These are phyloP conservation scores for Ophiothrix spiculata DNA, from an alignment of 35 echinoderm and acorn worm species.

Conservation along the genomic window DNA sequence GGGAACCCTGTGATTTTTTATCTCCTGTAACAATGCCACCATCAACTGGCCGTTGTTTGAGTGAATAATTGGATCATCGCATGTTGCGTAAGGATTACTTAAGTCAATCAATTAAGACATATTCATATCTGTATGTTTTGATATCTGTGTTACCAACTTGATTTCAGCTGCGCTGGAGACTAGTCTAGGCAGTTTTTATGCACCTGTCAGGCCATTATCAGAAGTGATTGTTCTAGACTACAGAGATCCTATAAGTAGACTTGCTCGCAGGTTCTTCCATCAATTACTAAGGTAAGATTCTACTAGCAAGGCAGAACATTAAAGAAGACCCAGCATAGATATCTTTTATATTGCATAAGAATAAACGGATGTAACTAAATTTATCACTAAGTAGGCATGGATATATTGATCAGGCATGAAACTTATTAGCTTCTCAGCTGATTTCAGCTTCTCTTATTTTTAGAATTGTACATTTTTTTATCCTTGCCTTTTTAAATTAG, in stretches of 20 bases:
- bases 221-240: constrained; percentile 92
- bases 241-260: constrained; percentile 80
- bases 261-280: constrained; percentile 94
- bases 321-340: no score
- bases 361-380: no score
- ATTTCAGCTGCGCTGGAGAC: constrained; percentile 78
- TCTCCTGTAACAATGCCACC: not conserved
- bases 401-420: no score
- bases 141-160: not conserved
- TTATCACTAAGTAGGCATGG: no score
- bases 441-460: no score
- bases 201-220: constrained; percentile 81
- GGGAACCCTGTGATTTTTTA: no score
- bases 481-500: no score
- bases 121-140: not conserved
- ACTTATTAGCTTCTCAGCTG: no score
- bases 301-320: no score
- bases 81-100: not conserved
- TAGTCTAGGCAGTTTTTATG: constrained; percentile 91
- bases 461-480: no score
- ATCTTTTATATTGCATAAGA: no score
- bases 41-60: not conserved
- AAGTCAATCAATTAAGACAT: no score
- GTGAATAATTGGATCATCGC: not conserved
- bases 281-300: constrained; percentile 66